Evolutionary conservation across 2,113 vertebrate genomes (phyloP).

Genomic region (Turnix velox): DNA sequence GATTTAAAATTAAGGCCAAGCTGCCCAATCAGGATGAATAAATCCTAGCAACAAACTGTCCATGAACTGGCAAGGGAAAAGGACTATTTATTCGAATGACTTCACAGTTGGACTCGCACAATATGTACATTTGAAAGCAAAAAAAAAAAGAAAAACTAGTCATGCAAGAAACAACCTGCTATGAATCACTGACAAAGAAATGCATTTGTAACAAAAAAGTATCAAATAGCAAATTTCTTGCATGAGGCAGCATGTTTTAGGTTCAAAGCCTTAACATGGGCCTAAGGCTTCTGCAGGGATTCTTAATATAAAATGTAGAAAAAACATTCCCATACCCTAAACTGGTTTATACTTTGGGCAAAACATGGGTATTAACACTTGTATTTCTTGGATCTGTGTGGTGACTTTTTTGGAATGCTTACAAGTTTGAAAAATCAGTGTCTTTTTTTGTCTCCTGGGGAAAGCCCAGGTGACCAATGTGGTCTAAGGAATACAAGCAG

Average conservation of each 20-base stretch:
- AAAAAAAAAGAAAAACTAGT: slow-evolving; percentile 17
- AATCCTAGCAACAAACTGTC: background rate
- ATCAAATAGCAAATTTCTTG: slow-evolving; percentile 2
- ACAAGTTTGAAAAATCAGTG: background rate
- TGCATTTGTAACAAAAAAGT: background rate
- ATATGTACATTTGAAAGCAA: slow-evolving; percentile 9
- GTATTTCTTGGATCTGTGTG: background rate
- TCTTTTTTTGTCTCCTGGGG: background rate
- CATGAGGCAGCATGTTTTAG: background rate
- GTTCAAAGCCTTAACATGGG: background rate
- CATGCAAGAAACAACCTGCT: slow-evolving; percentile 16
- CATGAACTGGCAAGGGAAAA: background rate
- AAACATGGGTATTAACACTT: background rate
- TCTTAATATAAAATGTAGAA: background rate
- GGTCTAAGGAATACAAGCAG: background rate
- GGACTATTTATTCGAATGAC: slow-evolving; percentile 6
- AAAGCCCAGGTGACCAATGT: background rate
- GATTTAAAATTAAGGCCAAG: background rate
- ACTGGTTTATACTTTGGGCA: background rate
- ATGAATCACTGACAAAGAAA: slow-evolving; percentile 34
- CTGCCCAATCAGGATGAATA: background rate
- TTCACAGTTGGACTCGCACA: slow-evolving; percentile 32
- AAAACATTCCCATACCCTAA: background rate
- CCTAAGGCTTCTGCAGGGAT: background rate
- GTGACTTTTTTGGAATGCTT: background rate